Evolutionary conservation across 2,797 vertebrate genomes (phyloP), one percentile per base, ranked within the genome.

Genomic region (Eulemur rubriventer): DNA sequence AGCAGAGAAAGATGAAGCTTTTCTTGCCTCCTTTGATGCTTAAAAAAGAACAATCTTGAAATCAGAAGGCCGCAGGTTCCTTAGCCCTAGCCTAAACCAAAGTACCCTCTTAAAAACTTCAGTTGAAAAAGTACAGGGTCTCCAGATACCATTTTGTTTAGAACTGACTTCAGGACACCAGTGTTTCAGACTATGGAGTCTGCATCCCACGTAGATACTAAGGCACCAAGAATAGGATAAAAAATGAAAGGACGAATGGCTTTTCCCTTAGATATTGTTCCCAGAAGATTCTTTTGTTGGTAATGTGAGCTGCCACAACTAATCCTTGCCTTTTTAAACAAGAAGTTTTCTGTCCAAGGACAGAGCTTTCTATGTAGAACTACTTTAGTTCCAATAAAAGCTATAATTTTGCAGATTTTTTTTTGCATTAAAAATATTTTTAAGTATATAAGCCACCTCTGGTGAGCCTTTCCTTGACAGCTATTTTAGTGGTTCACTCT

Each of bases 281-380:
- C 20, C 41, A 92, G 13, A 94, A 94, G 41, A 52, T 76, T 96
- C 10, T 95, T 85, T 93, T 75, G 26, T 96, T 83, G 38, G 55
- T 87, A 41, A 91, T 22, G 67, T 92, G 43, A 95, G 63, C 69
- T 80, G 22, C 33, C 73, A 61, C n/a, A 65, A 43, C 43, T 61
- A n/a, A 95, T 24, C 30, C 41, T 61, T 67, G 33, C 76, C 52
- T 83, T 96, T 89, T 93, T 89, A 96, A 90, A 59, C 8, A 11
- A 41, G 57, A 75, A 70, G 17, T 92, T 96, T 95, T 59, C 33
- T 18, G 81, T 88, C 55, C 75, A 70, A 22, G 14, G 10, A 38
- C 72, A 75, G n/a, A 69, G n/a, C 24, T 93, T 13, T 43, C 48
- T 90, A 46, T 57, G 16, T 84, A 94, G 48, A 96, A 94, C 20